These are phyloP conservation scores for Solen grandis DNA, from an alignment of 1,140 invertebrate species.

Conservation along the genomic window DNA sequence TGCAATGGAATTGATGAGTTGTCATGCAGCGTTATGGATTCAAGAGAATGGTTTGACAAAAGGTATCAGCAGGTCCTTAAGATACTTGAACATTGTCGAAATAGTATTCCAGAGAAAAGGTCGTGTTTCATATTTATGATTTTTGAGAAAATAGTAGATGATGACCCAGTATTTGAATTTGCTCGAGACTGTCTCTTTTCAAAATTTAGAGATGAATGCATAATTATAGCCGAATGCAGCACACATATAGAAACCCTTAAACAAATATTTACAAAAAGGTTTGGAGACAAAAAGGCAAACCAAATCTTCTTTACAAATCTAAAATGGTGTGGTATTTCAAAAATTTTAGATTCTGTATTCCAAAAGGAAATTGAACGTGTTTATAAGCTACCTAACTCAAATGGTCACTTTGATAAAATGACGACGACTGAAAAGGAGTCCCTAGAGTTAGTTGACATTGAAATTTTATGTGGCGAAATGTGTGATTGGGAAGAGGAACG, in stretches of 20 bases:
- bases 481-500: conserved; percentile 16
- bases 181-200: conserved; percentile 9
- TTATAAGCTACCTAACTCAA: conserved; percentile 22
- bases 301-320: not conserved
- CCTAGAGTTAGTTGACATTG: conserved; percentile 21
- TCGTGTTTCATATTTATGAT: conserved; percentile 23
- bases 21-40: not conserved
- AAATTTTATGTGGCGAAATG: conserved; percentile 28
- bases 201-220: conserved; percentile 11
- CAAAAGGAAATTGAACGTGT: not conserved
- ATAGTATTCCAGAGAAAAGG: conserved; percentile 16
- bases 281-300: not conserved
- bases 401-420: conserved; percentile 19
- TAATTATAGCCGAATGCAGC: conserved; percentile 4
- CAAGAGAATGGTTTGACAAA: not conserved
- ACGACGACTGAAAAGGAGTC: conserved; percentile 9
- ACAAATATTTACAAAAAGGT: not conserved
- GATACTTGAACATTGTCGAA: not conserved
- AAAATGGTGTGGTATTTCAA: conserved; percentile 9
- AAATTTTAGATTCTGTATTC: conserved; percentile 18
- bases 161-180: conserved; percentile 24
- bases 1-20: conserved; percentile 30
- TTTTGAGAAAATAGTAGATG: not conserved
- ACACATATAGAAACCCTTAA: conserved; percentile 2
- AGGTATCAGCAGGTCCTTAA: not conserved